Conservation (phyloP, 1,140 invertebrate genomes). For the Musca domestica region DNA sequence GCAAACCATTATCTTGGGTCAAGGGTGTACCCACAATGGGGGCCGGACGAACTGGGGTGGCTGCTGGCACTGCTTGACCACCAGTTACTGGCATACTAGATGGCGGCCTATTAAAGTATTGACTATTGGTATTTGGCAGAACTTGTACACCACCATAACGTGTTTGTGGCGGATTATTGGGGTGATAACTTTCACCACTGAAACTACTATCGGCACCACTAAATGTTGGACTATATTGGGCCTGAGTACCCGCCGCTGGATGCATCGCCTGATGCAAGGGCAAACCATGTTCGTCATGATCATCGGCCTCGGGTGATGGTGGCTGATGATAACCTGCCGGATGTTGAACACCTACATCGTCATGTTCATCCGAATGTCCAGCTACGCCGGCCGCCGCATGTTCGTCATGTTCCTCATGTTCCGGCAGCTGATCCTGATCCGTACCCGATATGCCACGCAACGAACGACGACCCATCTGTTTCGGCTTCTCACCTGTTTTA, state of each 20-base stretch:
- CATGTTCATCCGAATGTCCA: slow-evolving; percentile 26
- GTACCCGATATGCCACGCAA: slow-evolving; percentile 49
- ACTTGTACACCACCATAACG: slow-evolving; percentile 50
- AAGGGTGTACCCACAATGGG: slow-evolving; percentile 30
- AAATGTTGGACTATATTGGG: slow-evolving; percentile 52
- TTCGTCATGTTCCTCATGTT: slow-evolving; percentile 42
- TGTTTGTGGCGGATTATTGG: slow-evolving; percentile 40
- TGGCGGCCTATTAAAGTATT: slow-evolving; percentile 44
- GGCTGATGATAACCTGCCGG: slow-evolving; percentile 47
- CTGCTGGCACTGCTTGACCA: slow-evolving; percentile 2
- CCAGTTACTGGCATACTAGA: slow-evolving; percentile 32
- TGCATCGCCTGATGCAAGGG: slow-evolving; percentile 27
- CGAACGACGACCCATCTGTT: slow-evolving; percentile 58
- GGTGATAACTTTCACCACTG: slow-evolving; percentile 44
- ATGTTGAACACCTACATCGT: slow-evolving; percentile 32
- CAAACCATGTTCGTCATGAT: slow-evolving; percentile 42
- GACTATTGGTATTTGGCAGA: slow-evolving; percentile 41
- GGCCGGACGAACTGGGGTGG: slow-evolving; percentile 36
- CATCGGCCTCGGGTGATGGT: slow-evolving; percentile 45
- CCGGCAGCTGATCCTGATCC: slow-evolving; percentile 49
- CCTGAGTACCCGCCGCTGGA: slow-evolving; percentile 1
- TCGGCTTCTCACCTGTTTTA: slow-evolving; percentile 51
- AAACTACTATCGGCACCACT: slow-evolving; percentile 46
- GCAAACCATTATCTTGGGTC: slow-evolving; percentile 48
- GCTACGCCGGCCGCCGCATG: slow-evolving; percentile 26